phyloP scores from a whole-genome alignment of 2,888 invertebrate genomes.

The Agrilus mali region DNA sequence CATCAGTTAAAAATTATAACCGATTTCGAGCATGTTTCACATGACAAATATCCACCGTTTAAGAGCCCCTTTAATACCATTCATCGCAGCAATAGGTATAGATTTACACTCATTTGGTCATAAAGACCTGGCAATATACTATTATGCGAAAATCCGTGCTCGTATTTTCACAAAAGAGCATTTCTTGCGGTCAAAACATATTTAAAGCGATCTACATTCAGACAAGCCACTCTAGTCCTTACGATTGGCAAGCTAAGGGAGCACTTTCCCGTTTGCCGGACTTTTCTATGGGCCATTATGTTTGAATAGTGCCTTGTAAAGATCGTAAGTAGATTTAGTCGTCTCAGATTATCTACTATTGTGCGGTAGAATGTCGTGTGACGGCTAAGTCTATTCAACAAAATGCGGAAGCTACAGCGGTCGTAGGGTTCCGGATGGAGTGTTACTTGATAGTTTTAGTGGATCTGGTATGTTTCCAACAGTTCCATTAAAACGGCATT shows the following conservation, averaged over 20 bases:
- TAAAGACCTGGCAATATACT: constrained; percentile 29
- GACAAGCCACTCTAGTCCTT: constrained; percentile 16
- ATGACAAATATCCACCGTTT: not conserved
- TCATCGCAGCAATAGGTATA: constrained; percentile 17
- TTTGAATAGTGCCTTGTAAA: constrained; percentile 22
- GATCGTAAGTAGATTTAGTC: constrained; percentile 21
- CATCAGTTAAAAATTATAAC: no score
- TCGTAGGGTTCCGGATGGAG: constrained; percentile 16
- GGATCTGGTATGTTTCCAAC: not conserved
- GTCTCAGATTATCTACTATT: constrained; percentile 26
- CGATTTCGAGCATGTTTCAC: not conserved
- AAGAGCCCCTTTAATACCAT: no score
- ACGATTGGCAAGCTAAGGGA: constrained; percentile 13
- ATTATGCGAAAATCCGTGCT: constrained; percentile 30
- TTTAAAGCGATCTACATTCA: constrained; percentile 28
- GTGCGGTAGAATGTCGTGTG: constrained; percentile 22
- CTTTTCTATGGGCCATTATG: constrained; percentile 26
- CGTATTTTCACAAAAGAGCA: constrained; percentile 24
- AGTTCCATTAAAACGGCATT: no score
- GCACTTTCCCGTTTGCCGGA: constrained; percentile 9
- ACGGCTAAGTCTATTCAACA: constrained; percentile 29
- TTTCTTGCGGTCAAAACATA: constrained; percentile 33
- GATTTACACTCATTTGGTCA: constrained; percentile 29
- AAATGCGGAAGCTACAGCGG: constrained; percentile 22
- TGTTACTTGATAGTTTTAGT: constrained; percentile 22